Evolutionary conservation across 2,113 vertebrate species (phyloP).

Genomic region (Chamaea fasciata): DNA sequence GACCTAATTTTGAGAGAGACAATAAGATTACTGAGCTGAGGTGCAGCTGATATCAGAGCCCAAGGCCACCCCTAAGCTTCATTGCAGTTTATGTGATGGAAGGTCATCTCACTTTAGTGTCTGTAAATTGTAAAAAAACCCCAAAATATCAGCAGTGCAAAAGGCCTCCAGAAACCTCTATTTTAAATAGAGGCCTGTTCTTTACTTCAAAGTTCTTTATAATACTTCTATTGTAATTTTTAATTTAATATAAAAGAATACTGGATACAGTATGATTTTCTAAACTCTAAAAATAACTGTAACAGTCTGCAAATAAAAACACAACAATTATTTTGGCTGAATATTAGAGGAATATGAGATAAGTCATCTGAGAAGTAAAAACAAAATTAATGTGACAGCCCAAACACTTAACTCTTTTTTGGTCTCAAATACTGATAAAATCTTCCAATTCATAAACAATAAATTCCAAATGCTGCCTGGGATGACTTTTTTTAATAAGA

Average conservation of each 20-base stretch:
- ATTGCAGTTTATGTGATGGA: neutral
- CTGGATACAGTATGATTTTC: neutral
- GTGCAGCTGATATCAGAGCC: slow-evolving; percentile 49
- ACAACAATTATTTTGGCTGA: neutral
- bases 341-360: neutral
- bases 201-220: neutral
- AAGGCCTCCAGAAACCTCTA: neutral
- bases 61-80: slow-evolving; percentile 33
- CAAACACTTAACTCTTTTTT: neutral
- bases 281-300: neutral
- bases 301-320: neutral
- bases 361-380: neutral
- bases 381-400: neutral
- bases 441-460: neutral
- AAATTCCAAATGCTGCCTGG: neutral
- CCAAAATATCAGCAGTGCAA: neutral
- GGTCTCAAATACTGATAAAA: neutral
- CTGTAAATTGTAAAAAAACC: neutral
- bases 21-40: slow-evolving; percentile 47
- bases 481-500: neutral
- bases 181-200: neutral
- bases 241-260: neutral
- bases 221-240: neutral
- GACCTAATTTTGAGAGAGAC: slow-evolving; percentile 50
- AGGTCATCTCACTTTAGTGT: slow-evolving; percentile 41